These are phyloP conservation scores for Metopolophium dirhodum DNA, from an alignment of 1,140 invertebrate genomes.

Conservation along the genomic window DNA sequence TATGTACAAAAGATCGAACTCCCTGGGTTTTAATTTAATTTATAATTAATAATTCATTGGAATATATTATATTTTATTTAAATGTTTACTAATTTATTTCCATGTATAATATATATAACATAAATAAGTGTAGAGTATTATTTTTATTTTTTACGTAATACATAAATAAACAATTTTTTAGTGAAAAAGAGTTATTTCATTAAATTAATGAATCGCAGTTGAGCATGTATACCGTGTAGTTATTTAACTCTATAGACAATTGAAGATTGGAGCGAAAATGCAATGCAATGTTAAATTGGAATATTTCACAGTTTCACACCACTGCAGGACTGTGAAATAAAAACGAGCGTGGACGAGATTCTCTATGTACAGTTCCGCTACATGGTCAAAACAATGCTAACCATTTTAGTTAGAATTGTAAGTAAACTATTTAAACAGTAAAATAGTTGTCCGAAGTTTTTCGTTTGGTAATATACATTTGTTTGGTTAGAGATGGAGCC, in stretches of 20 bases:
- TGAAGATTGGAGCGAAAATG: not conserved
- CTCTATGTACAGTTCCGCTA: not conserved
- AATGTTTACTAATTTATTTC: too few species aligned
- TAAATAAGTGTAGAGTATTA: too few species aligned
- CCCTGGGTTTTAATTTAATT: too few species aligned
- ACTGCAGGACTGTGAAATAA: not conserved
- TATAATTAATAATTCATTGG: too few species aligned
- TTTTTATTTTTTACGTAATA: too few species aligned
- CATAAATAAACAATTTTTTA: too few species aligned
- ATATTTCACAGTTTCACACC: not conserved
- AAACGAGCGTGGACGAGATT: not conserved
- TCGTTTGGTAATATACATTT: not conserved
- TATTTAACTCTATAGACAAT: not conserved
- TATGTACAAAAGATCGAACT: too few species aligned
- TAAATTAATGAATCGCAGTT: too few species aligned
- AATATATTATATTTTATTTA: too few species aligned
- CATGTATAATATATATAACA: too few species aligned
- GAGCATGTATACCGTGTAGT: too few species aligned
- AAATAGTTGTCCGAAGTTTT: not conserved
- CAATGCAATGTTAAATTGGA: not conserved
- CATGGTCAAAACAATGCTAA: not conserved
- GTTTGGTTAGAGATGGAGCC: not conserved
- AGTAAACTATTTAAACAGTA: not conserved
- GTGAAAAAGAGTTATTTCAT: too few species aligned
- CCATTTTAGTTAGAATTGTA: not conserved